Percentiles rank a stretch among this genome's conserved stretches.
These are phyloP conservation scores for Kradibia gibbosae DNA, from an alignment of 1,140 invertebrate genomes.

Conservation along the genomic window DNA sequence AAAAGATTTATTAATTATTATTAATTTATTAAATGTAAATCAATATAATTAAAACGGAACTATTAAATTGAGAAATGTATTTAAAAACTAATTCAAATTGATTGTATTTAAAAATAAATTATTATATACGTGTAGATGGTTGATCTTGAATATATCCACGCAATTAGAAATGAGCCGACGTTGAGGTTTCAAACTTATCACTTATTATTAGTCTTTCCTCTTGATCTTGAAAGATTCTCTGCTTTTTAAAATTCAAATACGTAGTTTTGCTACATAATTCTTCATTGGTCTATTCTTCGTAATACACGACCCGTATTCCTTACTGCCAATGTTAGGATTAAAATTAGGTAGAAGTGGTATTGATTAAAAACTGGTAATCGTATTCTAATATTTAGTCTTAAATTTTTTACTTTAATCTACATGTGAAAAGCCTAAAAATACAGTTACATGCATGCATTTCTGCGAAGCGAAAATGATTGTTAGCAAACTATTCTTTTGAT, in stretches of 20 bases:
- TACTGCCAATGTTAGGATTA: neutral
- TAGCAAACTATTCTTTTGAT: neutral
- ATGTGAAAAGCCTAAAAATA: too few relatives aligned
- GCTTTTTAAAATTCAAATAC: constrained; percentile 6
- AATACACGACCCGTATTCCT: neutral
- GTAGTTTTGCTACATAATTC: neutral
- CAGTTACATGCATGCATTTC: too few relatives aligned
- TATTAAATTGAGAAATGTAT: neutral
- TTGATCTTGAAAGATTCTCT: neutral
- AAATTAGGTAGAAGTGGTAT: neutral
- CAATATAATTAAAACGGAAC: too few relatives aligned
- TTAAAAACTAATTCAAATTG: neutral
- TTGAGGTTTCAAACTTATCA: neutral
- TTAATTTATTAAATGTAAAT: too few relatives aligned
- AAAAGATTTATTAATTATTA: too few relatives aligned
- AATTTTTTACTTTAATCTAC: too few relatives aligned
- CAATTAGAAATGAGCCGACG: constrained; percentile 15
- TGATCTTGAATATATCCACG: constrained; percentile 21
- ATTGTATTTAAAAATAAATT: constrained; percentile 26
- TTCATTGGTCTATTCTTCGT: neutral
- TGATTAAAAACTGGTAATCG: neutral
- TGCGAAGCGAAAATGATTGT: too few relatives aligned
- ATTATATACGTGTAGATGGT: neutral
- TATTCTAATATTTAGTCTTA: neutral
- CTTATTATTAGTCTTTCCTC: neutral